Evolutionary conservation across 2,113 vertebrate species (phyloP).

Genomic region (Coregonus clupeaformis): DNA sequence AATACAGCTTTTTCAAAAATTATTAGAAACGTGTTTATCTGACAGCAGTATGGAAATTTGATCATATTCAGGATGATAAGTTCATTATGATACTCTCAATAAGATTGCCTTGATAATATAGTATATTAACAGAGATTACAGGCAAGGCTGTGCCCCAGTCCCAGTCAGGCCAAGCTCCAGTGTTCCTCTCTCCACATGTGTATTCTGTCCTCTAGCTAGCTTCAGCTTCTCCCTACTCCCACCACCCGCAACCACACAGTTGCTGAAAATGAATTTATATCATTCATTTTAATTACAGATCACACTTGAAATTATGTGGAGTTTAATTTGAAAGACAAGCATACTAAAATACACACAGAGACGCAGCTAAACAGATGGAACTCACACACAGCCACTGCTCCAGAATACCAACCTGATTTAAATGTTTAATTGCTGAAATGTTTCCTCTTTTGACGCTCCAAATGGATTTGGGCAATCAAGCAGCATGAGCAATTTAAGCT

Average conservation of each 20-base stretch:
- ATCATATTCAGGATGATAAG: too few species aligned
- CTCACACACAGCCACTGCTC: conserved; percentile 11
- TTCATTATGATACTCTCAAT: too few species aligned
- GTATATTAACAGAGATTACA: too few species aligned
- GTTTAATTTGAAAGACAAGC: conserved; percentile 39
- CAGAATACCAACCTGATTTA: conserved; percentile 29
- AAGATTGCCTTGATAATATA: too few species aligned
- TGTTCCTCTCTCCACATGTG: neutral
- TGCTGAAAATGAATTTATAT: conserved; percentile 11
- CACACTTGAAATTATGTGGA: conserved; percentile 17
- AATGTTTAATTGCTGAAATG: conserved; percentile 50
- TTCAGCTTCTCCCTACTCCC: neutral
- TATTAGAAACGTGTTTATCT: neutral
- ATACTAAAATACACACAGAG: conserved; percentile 11
- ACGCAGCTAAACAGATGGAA: conserved; percentile 26
- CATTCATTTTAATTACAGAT: conserved; percentile 37
- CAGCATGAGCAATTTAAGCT: conserved; percentile 21
- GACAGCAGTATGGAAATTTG: too few species aligned
- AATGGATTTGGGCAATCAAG: conserved; percentile 55
- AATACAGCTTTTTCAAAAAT: too few species aligned
- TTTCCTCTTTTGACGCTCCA: conserved; percentile 47
- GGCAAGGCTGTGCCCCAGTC: too few species aligned
- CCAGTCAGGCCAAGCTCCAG: neutral
- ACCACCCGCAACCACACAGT: neutral
- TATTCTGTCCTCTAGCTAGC: neutral